These are phyloP conservation scores for Trinorchestia longiramus DNA, from an alignment of 1,140 invertebrate species.

Conservation along the genomic window DNA sequence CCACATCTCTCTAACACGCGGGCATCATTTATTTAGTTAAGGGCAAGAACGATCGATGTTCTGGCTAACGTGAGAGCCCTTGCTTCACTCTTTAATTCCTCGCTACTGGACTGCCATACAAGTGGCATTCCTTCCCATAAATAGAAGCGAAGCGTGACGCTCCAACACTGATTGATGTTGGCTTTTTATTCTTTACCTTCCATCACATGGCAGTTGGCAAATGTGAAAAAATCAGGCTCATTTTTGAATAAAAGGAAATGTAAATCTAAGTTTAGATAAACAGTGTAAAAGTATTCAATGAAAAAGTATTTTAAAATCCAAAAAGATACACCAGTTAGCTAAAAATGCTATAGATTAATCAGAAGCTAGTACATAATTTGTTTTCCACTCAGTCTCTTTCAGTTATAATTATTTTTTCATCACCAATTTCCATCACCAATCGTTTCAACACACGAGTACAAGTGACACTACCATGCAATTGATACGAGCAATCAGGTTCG, in stretches of 20 bases:
- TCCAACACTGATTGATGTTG: not conserved
- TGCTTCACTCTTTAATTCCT: constrained; percentile 47
- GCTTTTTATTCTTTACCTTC: not conserved
- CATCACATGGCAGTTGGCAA: not conserved
- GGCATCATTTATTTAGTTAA: constrained; percentile 36
- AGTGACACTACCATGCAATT: not conserved
- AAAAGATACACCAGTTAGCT: not conserved
- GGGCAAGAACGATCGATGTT: not conserved
- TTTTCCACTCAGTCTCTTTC: no score
- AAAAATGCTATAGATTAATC: not conserved
- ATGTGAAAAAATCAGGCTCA: not conserved
- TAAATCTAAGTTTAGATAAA: not conserved
- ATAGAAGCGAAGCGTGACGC: constrained; percentile 29
- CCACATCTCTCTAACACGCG: not conserved
- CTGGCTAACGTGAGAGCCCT: constrained; percentile 13
- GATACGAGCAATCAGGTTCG: not conserved
- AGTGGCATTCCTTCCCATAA: constrained; percentile 36
- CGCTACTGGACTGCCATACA: constrained; percentile 1
- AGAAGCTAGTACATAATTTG: not conserved
- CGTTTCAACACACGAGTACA: not conserved
- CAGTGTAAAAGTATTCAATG: not conserved
- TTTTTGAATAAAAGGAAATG: not conserved
- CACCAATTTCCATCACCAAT: no score
- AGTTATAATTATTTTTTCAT: no score
- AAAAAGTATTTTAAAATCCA: not conserved